Evolutionary conservation across 2,888 invertebrate genomes (phyloP).

Genomic region (Caenorhabditis japonica): DNA sequence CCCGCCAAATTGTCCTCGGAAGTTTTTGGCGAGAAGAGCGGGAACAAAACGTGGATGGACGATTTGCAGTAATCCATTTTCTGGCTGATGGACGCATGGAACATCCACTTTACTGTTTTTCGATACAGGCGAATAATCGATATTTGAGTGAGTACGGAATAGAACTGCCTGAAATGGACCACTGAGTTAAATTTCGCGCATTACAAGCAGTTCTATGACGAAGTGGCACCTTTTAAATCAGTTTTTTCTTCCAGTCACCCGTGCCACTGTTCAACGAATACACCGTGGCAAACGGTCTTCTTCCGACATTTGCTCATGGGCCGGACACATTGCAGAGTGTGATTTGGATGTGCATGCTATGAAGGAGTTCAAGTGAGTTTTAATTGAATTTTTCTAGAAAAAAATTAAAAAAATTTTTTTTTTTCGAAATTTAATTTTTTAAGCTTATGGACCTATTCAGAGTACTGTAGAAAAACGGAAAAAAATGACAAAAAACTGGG

Average conservation of each 20-base stretch:
- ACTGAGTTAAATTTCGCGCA: too few species aligned
- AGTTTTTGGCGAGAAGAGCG: slow-evolving; percentile 69
- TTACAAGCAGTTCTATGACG: too few species aligned
- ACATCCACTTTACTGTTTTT: slow-evolving; percentile 70
- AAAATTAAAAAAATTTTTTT: background rate
- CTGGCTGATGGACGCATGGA: slow-evolving; percentile 69
- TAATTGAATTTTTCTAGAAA: background rate
- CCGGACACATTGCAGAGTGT: slow-evolving; percentile 75
- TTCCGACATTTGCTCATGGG: slow-evolving; percentile 75
- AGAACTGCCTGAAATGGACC: too few species aligned
- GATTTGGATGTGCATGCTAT: slow-evolving; percentile 62
- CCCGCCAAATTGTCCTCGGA: slow-evolving; percentile 73
- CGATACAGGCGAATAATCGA: slow-evolving; percentile 57
- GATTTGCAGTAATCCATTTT: slow-evolving; percentile 75
- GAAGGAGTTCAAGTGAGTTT: slow-evolving; percentile 55
- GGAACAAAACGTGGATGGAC: slow-evolving; percentile 73
- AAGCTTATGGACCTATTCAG: too few species aligned
- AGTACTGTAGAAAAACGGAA: too few species aligned
- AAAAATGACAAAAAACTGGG: too few species aligned
- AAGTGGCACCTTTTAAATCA: too few species aligned
- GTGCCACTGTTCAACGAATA: slow-evolving; percentile 61
- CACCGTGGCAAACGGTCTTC: slow-evolving; percentile 70
- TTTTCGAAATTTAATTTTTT: too few species aligned
- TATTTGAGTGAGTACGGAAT: slow-evolving; percentile 44
- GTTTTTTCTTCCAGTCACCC: slow-evolving; percentile 44